Conservation (phyloP, 2,888 invertebrate genomes). For the Achlya flavicornis region DNA sequence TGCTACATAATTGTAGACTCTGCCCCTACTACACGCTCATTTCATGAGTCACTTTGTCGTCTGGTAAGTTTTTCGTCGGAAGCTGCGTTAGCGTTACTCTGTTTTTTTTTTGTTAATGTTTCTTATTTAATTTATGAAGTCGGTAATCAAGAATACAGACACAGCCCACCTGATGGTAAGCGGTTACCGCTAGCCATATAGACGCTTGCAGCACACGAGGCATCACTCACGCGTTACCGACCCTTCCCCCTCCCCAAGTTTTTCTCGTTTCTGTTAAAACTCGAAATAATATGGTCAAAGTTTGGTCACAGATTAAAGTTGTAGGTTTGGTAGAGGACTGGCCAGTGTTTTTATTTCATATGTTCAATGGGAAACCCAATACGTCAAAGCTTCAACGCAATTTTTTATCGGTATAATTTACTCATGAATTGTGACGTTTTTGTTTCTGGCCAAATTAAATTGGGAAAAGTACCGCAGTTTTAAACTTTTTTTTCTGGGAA, state of each 20-base stretch:
- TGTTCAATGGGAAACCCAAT: not conserved
- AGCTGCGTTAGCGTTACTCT: not conserved
- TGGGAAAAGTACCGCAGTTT: not conserved
- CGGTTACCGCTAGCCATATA: too few species aligned
- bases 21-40: not conserved
- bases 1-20: conserved; percentile 21
- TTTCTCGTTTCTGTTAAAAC: too few species aligned
- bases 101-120: not conserved
- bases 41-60: not conserved
- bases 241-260: too few species aligned
- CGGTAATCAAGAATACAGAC: too few species aligned
- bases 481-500: not conserved
- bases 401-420: conserved; percentile 1
- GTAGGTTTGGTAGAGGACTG: not conserved
- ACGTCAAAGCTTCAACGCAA: not conserved
- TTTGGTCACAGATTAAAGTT: too few species aligned
- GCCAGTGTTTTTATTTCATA: not conserved
- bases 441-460: not conserved
- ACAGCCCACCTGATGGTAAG: too few species aligned
- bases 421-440: not conserved
- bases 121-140: not conserved
- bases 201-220: too few species aligned
- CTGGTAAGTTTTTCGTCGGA: not conserved
- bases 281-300: not conserved
- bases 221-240: too few species aligned